Percentiles rank a stretch among this genome's conserved stretches.
Conservation (phyloP, 2,888 invertebrate species). For the Phortica okadai region DNA sequence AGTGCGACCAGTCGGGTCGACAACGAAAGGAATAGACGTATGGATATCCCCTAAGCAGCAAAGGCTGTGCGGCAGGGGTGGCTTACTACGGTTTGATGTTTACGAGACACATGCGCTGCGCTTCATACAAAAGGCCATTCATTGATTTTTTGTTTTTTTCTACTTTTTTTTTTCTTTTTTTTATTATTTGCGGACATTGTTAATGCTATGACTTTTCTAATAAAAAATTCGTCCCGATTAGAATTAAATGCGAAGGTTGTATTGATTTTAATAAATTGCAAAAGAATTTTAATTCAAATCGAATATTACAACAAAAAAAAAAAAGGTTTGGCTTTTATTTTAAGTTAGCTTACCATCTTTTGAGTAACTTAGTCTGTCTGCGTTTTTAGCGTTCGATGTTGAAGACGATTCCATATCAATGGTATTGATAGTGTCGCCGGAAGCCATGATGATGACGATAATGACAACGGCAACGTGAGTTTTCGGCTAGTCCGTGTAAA, state of each 20-base stretch:
- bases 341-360: conserved; percentile 56
- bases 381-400: conserved; percentile 80
- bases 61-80: neutral
- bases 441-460: conserved; percentile 83
- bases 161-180: conserved; percentile 28
- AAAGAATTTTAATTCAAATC: too few relatives aligned
- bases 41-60: too few relatives aligned
- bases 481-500: neutral
- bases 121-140: conserved; percentile 54
- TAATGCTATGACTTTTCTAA: too few relatives aligned
- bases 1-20: too few relatives aligned
- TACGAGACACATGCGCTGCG: conserved; percentile 66
- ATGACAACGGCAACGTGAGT: conserved; percentile 2
- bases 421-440: conserved; percentile 87
- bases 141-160: conserved; percentile 63
- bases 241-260: too few relatives aligned
- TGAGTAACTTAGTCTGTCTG: conserved; percentile 77
- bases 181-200: too few relatives aligned
- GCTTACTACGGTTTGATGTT: conserved; percentile 28
- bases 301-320: too few relatives aligned
- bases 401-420: conserved; percentile 86
- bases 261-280: too few relatives aligned
- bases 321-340: neutral
- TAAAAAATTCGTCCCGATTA: too few relatives aligned
- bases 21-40: too few relatives aligned